These are phyloP conservation scores for Drosophila nebulosa DNA, from an alignment of 1,140 invertebrate genomes.

Conservation along the genomic window DNA sequence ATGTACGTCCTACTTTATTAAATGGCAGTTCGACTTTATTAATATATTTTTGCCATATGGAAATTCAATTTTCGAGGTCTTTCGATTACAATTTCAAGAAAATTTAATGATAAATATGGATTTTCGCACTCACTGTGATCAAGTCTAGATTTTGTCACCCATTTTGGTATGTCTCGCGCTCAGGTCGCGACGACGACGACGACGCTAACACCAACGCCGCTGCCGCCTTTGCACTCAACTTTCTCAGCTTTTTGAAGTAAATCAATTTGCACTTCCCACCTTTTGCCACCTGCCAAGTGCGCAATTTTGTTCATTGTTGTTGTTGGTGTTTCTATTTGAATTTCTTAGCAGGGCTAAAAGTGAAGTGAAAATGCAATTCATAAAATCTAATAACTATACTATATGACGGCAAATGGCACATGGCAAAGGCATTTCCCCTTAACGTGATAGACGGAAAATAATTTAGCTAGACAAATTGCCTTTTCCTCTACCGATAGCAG, in stretches of 20 bases:
- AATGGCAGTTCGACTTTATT: too few relatives aligned
- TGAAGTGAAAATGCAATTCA: background rate
- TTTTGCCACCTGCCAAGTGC: background rate
- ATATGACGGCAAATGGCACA: background rate
- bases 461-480: background rate
- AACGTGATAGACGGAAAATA: background rate
- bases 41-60: too few relatives aligned
- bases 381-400: background rate
- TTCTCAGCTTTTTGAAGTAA: background rate
- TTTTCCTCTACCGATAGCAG: background rate
- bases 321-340: background rate
- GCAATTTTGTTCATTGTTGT: background rate
- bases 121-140: background rate
- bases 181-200: background rate
- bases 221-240: background rate
- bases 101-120: too few relatives aligned
- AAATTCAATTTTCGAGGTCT: too few relatives aligned
- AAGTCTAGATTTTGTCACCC: background rate
- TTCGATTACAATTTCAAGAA: too few relatives aligned
- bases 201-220: background rate
- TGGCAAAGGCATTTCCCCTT: background rate
- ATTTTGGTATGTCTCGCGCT: background rate
- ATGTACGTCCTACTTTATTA: too few relatives aligned
- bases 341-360: background rate
- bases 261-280: conserved; percentile 1